phyloP scores from a whole-genome alignment of 2,888 invertebrate species.

The Meiosimyza platycephala region DNA sequence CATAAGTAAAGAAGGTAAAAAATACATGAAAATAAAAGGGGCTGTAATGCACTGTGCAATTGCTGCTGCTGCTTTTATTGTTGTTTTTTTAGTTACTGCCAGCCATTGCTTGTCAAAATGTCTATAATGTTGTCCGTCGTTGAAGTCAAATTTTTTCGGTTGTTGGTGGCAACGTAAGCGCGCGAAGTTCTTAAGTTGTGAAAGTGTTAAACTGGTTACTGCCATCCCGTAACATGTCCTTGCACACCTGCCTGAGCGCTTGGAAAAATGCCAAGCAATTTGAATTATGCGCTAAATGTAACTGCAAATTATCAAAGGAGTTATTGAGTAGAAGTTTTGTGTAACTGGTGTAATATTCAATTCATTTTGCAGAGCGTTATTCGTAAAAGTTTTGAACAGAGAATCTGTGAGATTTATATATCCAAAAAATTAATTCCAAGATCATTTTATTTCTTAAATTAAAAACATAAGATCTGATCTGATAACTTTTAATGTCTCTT shows the following conservation, averaged over 20 bases:
- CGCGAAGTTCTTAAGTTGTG: slow-evolving; percentile 10
- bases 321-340: no score
- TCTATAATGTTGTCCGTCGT: slow-evolving; percentile 23
- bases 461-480: no score
- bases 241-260: slow-evolving; percentile 24
- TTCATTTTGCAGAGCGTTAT: no score
- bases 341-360: no score
- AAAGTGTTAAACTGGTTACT: slow-evolving; percentile 9
- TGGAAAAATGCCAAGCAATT: not conserved
- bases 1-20: slow-evolving; percentile 9
- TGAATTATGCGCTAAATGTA: not conserved
- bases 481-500: no score
- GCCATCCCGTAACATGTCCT: not conserved
- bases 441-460: no score
- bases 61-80: slow-evolving; percentile 7
- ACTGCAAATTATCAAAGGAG: not conserved
- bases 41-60: slow-evolving; percentile 8
- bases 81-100: not conserved
- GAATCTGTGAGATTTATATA: no score
- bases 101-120: slow-evolving; percentile 14
- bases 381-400: no score
- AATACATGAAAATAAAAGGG: slow-evolving; percentile 14
- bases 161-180: slow-evolving; percentile 2
- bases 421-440: no score
- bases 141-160: slow-evolving; percentile 14